Base-by-base conservation (phyloP, 2,797 vertebrate genomes). In the Peromyscus attwateri region DNA sequence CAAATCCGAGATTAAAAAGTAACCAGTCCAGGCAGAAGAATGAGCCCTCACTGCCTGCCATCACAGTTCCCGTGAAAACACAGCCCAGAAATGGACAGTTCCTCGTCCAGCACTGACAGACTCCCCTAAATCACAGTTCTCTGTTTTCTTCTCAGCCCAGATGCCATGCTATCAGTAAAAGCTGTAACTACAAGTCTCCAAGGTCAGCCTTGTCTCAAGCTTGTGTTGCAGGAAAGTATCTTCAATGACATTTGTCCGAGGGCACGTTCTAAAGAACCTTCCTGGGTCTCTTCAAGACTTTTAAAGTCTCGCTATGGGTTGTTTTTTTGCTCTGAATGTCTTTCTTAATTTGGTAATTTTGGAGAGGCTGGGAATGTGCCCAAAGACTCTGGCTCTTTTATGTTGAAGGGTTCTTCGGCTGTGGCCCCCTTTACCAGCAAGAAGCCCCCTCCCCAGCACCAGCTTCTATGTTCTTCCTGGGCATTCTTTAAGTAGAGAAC, bases 321-420 rank as follows among this genome's bases (percentile, higher is more conserved):
- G 21, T 52, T 94, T 95, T 68, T 94, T 95, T 73, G 2, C 49
- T 77, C 13, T 79, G 68, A 75, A 66, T 40, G 62, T 31, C 37
- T 79, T 79, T 71, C 64, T 95, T 87, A 64, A 83, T 46, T 52
- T 71, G 73, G 85, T 43, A 43, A 91, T 23, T 94, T 91, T 52
- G 73, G 43, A 66, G 89, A 95, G 70, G 23, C 70, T 73, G 31
- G 17, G 31, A 70, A 12, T 75, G 21, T 83, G 62, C 46, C 70
- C 16, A 57, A 2, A 6, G 57, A 49, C n/a, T 49, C 82, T 70
- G 1, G 29, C 10, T 76, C 49, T 27, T 94, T 70, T 70, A 7
- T 46, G 34, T 27, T 43, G 40, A 52, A 11, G 11, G 6, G 14
- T 31, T 90, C 21, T 81, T 55, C 4, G 37, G 16, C 71, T 77